phyloP scores from a whole-genome alignment of 2,888 invertebrate genomes.

The Bhutanitis thaidina region DNA sequence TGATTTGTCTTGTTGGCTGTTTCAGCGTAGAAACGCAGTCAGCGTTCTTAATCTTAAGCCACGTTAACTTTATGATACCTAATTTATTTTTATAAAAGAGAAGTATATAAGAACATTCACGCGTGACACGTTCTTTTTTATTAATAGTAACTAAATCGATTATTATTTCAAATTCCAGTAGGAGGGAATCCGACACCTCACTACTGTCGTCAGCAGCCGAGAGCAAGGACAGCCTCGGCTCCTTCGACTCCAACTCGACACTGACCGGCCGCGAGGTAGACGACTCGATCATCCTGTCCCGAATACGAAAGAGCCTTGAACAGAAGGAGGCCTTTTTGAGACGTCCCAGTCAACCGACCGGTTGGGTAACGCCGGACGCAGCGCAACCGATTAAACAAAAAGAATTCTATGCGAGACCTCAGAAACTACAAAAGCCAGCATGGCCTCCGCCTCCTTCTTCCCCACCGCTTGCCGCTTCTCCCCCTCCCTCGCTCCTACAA shows the following conservation, averaged over 20 bases:
- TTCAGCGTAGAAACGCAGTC: no score
- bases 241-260: slow-evolving; percentile 84
- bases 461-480: slow-evolving; percentile 79
- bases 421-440: slow-evolving; percentile 85
- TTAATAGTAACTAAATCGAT: no score
- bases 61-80: no score
- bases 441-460: slow-evolving; percentile 83
- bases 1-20: no score
- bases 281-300: slow-evolving; percentile 86
- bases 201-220: slow-evolving; percentile 82
- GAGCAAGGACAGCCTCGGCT: slow-evolving; percentile 84
- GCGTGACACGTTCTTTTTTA: no score
- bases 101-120: no score
- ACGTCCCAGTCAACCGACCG: slow-evolving; percentile 84
- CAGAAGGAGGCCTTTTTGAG: slow-evolving; percentile 94
- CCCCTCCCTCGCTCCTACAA: slow-evolving; percentile 65
- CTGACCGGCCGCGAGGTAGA: slow-evolving; percentile 84
- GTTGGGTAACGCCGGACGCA: slow-evolving; percentile 77
- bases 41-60: no score
- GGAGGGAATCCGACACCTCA: slow-evolving; percentile 81
- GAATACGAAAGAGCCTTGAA: slow-evolving; percentile 90
- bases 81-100: no score
- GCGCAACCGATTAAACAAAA: slow-evolving; percentile 80
- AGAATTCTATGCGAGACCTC: slow-evolving; percentile 89
- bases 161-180: slow-evolving; percentile 42